These are phyloP conservation scores for Metaphire vulgaris DNA, from an alignment of 1,140 invertebrate species.

Conservation along the genomic window DNA sequence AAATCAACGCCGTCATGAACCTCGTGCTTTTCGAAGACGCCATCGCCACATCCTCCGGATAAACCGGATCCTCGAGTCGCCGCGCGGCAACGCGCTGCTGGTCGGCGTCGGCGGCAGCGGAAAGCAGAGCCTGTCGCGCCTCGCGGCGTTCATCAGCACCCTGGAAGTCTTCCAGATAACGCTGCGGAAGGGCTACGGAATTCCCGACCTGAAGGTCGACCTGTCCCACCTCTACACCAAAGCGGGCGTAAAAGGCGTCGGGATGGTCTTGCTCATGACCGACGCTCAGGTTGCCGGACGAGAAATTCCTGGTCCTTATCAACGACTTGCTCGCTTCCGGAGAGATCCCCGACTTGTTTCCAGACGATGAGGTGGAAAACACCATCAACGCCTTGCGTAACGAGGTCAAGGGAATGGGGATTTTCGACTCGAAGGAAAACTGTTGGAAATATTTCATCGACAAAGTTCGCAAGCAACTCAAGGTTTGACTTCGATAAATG, in stretches of 20 bases:
- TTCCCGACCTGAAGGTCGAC: conserved; percentile 82
- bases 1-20: conserved; percentile 92
- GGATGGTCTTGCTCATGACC: conserved; percentile 90
- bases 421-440: conserved; percentile 82
- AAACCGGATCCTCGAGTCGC: conserved; percentile 88
- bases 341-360: conserved; percentile 88
- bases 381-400: conserved; percentile 79
- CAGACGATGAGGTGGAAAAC: conserved; percentile 92
- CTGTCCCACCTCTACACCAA: conserved; percentile 78
- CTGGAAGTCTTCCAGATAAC: conserved; percentile 83
- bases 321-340: conserved; percentile 92
- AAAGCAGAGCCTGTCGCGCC: conserved; percentile 83
- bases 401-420: conserved; percentile 74
- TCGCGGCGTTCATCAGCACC: conserved; percentile 88
- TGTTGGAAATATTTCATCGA: conserved; percentile 97
- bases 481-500: conserved; percentile 57
- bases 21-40: conserved; percentile 94
- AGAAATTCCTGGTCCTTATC: conserved; percentile 88
- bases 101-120: conserved; percentile 94
- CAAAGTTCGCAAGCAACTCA: conserved; percentile 77
- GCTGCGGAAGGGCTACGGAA: conserved; percentile 84
- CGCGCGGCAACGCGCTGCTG: conserved; percentile 85
- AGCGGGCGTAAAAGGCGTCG: conserved; percentile 85
- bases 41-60: conserved; percentile 86
- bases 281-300: conserved; percentile 86